Conservation (phyloP, 2,888 invertebrate genomes). For the Protonemura montana region DNA sequence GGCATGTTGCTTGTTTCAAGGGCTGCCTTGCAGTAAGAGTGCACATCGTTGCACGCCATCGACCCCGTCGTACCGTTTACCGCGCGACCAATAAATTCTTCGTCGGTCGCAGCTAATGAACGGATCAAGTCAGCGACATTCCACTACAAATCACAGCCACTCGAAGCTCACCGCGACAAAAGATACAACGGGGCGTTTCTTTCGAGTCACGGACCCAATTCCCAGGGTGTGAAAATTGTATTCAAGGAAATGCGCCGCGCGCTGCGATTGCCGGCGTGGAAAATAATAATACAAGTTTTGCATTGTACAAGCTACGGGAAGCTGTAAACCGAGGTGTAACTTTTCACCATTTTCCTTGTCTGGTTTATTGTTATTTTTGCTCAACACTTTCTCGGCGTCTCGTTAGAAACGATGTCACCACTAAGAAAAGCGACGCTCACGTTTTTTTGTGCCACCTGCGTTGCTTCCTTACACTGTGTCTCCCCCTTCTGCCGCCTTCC, state of each 20-base stretch:
- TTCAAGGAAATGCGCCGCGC: not conserved
- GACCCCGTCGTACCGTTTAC: not conserved
- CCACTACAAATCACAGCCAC: not conserved
- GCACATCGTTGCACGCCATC: too few relatives aligned
- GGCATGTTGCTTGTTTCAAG: not conserved
- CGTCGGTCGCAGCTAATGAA: not conserved
- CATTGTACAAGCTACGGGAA: not conserved
- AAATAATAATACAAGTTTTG: slow-evolving; percentile 8
- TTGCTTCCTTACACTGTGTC: slow-evolving; percentile 42
- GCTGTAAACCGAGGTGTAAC: slow-evolving; percentile 35
- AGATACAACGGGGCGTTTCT: not conserved
- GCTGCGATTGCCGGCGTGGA: not conserved
- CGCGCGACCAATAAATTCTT: not conserved
- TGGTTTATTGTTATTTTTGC: slow-evolving; percentile 39
- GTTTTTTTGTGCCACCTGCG: slow-evolving; percentile 47
- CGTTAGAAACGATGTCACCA: slow-evolving; percentile 46
- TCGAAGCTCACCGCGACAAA: not conserved
- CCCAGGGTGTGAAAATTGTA: not conserved
- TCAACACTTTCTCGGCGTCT: slow-evolving; percentile 35
- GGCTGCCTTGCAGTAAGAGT: too few relatives aligned
- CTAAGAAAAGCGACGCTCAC: slow-evolving; percentile 38
- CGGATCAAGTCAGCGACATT: not conserved
- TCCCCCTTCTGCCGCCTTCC: slow-evolving; percentile 36
- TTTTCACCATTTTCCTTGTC: slow-evolving; percentile 19
- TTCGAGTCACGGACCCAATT: not conserved